phyloP scores from a whole-genome alignment of 2,797 vertebrate species.

The Pangasius mekongensis region DNA sequence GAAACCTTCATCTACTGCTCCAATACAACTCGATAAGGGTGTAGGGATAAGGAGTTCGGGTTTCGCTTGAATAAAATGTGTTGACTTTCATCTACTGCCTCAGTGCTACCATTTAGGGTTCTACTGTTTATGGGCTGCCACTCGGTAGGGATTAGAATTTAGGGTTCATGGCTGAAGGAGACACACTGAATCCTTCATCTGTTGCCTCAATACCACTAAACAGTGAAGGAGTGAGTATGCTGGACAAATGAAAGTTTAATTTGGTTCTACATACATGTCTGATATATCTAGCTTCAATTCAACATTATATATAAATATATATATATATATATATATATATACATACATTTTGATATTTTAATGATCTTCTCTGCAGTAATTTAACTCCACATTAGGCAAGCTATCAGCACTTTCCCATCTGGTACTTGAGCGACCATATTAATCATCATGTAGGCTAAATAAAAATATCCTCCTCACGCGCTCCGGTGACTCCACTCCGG shows the following conservation, averaged over 20 bases:
- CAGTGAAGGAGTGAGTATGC: fast-evolving
- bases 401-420: slow-evolving; percentile 25
- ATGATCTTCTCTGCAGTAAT: neutral
- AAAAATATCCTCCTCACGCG: slow-evolving; percentile 15
- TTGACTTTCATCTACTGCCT: neutral
- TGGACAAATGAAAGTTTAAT: neutral
- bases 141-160: neutral
- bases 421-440: neutral
- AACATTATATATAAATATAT: no score
- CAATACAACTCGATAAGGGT: neutral
- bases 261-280: neutral
- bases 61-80: neutral
- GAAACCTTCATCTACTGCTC: neutral
- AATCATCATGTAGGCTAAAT: slow-evolving; percentile 14
- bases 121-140: neutral
- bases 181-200: neutral
- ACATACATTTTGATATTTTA: neutral
- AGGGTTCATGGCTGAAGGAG: neutral
- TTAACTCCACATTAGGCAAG: neutral
- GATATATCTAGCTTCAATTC: no score
- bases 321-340: no score
- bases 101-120: neutral
- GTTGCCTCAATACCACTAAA: neutral
- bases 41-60: neutral
- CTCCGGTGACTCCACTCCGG: slow-evolving; percentile 32